These are phyloP conservation scores for Myotis lucifugus DNA, from an alignment of 2,113 vertebrate genomes.

Conservation along the genomic window DNA sequence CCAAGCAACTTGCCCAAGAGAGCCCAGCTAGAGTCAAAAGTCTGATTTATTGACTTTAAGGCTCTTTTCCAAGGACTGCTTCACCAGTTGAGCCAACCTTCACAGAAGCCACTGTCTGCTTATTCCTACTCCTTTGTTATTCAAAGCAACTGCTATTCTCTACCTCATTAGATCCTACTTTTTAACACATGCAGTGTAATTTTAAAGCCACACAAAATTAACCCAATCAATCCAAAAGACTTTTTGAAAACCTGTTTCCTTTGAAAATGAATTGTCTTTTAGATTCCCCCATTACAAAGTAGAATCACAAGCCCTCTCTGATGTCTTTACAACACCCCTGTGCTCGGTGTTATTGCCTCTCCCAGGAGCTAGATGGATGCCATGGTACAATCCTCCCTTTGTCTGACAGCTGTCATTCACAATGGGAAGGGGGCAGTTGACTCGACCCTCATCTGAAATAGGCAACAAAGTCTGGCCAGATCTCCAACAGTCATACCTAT, in stretches of 20 bases:
- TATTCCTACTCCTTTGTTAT: slow-evolving; percentile 28
- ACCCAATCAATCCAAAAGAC: slow-evolving; percentile 16
- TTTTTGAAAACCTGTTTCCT: slow-evolving; percentile 25
- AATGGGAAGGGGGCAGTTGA: not conserved
- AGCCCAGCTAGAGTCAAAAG: not conserved
- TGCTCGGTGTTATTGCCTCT: not conserved
- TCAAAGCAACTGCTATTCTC: slow-evolving; percentile 10
- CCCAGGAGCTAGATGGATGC: not conserved
- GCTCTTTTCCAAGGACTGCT: not conserved
- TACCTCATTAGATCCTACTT: not conserved
- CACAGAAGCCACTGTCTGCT: not conserved
- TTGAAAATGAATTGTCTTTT: slow-evolving; percentile 38
- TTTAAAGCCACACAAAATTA: slow-evolving; percentile 45
- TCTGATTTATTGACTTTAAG: slow-evolving; percentile 3
- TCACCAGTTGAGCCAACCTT: not conserved
- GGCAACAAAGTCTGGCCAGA: not conserved
- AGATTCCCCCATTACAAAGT: not conserved
- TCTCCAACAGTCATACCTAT: not conserved
- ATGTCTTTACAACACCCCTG: not conserved
- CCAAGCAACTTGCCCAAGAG: not conserved
- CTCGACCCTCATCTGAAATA: not conserved
- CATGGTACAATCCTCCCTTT: not conserved
- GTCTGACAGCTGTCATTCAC: not conserved
- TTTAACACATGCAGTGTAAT: slow-evolving; percentile 13
- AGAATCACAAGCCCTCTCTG: not conserved